Base-by-base conservation (phyloP, 2,113 vertebrate genomes). In the Zootoca vivipara region DNA sequence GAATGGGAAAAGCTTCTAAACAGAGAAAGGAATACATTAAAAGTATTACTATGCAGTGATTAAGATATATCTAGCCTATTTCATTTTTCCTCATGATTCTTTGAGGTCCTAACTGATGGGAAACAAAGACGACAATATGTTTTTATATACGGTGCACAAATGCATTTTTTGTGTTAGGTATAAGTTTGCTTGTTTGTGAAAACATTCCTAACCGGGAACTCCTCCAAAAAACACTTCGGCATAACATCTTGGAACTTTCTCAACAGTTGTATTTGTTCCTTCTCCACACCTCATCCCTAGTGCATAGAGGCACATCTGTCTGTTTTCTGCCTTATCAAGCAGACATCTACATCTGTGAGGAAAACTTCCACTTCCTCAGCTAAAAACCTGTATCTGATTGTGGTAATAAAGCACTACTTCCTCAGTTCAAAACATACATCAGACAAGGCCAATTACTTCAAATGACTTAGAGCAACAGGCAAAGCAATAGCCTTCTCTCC, bases 401-500 rank as follows among this genome's bases (percentile, higher is more conserved):
- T 97, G 95, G 97, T 97, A 97, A 98, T 98, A 98, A 98, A 98
- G 97, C 97, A 94, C 93, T 33, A 95, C 96, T 98, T 97, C 97
- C 97, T 96, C 95, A 95, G 97, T 97, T 98, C 97, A 96, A 97
- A 97, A 97, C 97, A 96, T 92, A 93, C 95, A 96, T 97, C 97
- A 97, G 97, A 97, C 97, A 96, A 96, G 97, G 96, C 97, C 98
- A 98, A 98, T 99, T 98, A 98, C 96, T 96, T 94, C 95, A 97
- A 97, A 97, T 97, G 96, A 97, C 96, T 97, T 96, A 97, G 96
- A 92, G 96, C 96, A 96, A 97, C 92, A 96, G 96, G 97, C 96
- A 91, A 93, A 96, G 96, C 96, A 96, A 96, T 81, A 89, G 96
- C 93, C 56, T 80, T 96, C 94, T 91, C 91, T 93, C 88, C 93